Conservation (phyloP, 2,797 vertebrate species). For the Rhinoraja longicauda region DNA sequence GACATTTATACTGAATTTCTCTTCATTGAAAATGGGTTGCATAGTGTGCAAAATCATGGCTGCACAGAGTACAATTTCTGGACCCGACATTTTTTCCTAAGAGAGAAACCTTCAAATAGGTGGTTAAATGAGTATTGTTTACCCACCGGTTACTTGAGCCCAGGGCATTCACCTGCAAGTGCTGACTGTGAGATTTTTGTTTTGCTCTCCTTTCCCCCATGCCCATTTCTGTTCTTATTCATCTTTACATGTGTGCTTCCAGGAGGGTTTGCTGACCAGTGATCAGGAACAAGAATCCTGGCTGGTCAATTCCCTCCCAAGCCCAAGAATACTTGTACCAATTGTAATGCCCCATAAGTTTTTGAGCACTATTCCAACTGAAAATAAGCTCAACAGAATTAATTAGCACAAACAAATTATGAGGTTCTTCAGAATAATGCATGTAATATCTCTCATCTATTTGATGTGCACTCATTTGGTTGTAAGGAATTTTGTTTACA, state of each 20-base stretch:
- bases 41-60: too few species aligned
- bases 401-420: background rate
- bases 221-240: background rate
- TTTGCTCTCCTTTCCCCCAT: background rate
- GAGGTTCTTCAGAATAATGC: background rate
- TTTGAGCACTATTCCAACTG: background rate
- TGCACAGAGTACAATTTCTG: too few species aligned
- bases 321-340: background rate
- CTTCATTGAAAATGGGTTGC: too few species aligned
- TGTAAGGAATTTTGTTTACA: background rate
- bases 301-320: background rate
- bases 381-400: background rate
- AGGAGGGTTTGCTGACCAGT: background rate
- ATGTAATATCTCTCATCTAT: background rate
- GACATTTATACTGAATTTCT: too few species aligned
- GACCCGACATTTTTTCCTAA: background rate
- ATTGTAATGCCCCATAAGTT: background rate
- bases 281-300: constrained; percentile 5
- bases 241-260: background rate
- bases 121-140: background rate
- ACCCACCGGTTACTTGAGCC: background rate
- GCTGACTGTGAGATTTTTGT: background rate
- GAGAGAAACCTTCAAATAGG: background rate
- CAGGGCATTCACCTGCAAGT: background rate
- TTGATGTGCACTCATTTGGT: background rate